These are phyloP conservation scores for Micromesistius poutassou DNA, from an alignment of 2,797 vertebrate species.

Conservation along the genomic window DNA sequence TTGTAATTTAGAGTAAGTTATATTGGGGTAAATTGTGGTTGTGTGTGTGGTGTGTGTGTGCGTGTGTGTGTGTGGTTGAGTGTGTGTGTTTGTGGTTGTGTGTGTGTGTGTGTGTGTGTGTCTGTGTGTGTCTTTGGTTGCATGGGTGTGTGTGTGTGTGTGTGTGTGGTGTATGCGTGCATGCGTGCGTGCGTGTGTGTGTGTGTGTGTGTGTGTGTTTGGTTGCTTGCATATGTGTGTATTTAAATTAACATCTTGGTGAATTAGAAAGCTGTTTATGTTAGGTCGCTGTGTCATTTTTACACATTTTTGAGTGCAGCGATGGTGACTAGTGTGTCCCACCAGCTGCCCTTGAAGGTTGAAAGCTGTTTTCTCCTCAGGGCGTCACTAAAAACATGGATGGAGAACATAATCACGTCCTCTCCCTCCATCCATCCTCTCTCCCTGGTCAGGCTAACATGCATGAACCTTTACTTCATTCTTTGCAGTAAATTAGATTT, in stretches of 20 bases:
- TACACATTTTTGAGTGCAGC: not conserved
- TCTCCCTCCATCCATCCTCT: not conserved
- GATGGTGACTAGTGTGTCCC: not conserved
- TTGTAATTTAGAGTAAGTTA: not conserved
- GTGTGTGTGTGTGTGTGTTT: slow-evolving; percentile 31
- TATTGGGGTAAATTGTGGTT: not conserved
- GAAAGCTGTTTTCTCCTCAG: not conserved
- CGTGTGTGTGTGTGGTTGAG: slow-evolving; percentile 33
- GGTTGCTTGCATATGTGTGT: not conserved
- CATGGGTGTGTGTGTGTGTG: slow-evolving; percentile 33
- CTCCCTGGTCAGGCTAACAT: not conserved
- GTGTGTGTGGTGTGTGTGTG: slow-evolving; percentile 32
- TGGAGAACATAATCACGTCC: not conserved
- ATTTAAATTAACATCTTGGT: not conserved
- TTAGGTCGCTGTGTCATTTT: not conserved
- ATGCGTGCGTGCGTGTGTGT: too few species aligned
- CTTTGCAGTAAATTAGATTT: not conserved
- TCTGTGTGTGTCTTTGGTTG: slow-evolving; percentile 33
- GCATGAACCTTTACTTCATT: not conserved
- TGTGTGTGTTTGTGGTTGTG: slow-evolving; percentile 31
- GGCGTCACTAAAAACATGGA: not conserved
- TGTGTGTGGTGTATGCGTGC: slow-evolving; percentile 13
- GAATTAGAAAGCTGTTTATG: not conserved
- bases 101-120: slow-evolving; percentile 3
- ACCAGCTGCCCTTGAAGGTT: too few species aligned